Evolutionary conservation across 1,140 invertebrate species (phyloP), one percentile per base, ranked within the genome.

Genomic region (Neomicropteryx cornuta): DNA sequence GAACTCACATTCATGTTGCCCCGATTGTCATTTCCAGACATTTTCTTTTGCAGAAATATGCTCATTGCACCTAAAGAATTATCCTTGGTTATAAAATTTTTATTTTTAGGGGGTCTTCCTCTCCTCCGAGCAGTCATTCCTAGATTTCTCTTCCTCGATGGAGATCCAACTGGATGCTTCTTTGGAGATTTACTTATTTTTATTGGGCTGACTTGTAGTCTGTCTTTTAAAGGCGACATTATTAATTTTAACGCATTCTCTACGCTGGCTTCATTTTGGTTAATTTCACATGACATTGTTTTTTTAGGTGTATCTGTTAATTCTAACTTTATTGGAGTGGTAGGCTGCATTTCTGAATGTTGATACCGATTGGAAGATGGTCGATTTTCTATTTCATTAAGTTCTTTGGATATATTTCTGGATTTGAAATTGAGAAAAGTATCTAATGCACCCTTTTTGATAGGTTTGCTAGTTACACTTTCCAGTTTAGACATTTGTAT

Each of bases 401-500:
- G 29, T 45, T 48, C 5, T 34, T 33, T 34, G 38, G 32, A 30
- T 11, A 29, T 44, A 50, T 53, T 36, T 36, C 18, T 36, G 22
- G 22, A 30, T 43, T 50, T 22, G 36, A 33, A 44, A 35, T 45
- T 20, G 31, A 29, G 13, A 62, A 55, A 45, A 66, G 68, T 49
- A 60, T 70, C 51, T 60, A 36, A 58, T 63, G 38, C 53, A 40
- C 45, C 60, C 58, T 58, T 56, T 41, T 44, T 57, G 46, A 53
- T 58, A 46, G 56, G 54, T 43, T 62, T 62, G 36, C 45, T 58
- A 33, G 55, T 58, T 43, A 40, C 47, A 33, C 70, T 71, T 56
- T 83, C 80, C 43, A 86, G 58, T 60, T 76, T 78, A 1, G 75
- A 74, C 4, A 87, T 62, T 51, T 87, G 83, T 47, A 87, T 85